phyloP scores from a whole-genome alignment of 2,888 invertebrate genomes.

The Chrysina gloriosa region DNA sequence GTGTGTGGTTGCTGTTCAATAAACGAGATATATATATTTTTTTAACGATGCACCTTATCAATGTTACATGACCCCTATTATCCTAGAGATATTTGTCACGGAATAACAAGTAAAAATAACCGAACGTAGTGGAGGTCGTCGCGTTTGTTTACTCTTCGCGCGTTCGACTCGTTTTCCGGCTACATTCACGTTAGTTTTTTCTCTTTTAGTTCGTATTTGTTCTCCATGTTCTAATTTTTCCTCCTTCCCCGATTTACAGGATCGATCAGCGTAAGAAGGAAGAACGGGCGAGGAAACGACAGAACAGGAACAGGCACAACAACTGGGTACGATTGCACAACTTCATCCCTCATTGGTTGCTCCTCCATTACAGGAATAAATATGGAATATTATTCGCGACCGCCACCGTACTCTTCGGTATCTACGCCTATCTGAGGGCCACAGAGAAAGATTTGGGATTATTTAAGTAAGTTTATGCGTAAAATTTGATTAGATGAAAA shows the following conservation, averaged over 20 bases:
- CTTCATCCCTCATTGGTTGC: slow-evolving; percentile 62
- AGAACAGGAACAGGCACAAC: slow-evolving; percentile 58
- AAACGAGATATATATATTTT: too few species aligned
- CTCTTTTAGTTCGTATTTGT: neutral
- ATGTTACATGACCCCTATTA: slow-evolving; percentile 20
- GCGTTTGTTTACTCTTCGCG: neutral
- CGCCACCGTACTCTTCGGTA: slow-evolving; percentile 70
- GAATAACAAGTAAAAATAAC: neutral
- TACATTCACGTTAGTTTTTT: neutral
- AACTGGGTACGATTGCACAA: slow-evolving; percentile 60
- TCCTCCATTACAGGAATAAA: slow-evolving; percentile 62
- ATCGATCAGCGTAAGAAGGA: slow-evolving; percentile 71
- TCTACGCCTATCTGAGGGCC: slow-evolving; percentile 71
- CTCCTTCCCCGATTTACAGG: slow-evolving; percentile 59
- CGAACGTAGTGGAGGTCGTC: neutral
- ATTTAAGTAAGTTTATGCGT: slow-evolving; percentile 55
- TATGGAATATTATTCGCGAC: slow-evolving; percentile 68
- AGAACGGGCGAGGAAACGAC: slow-evolving; percentile 67
- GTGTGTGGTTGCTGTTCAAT: too few species aligned
- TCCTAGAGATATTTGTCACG: neutral
- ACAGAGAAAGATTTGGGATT: slow-evolving; percentile 56
- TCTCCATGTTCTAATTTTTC: neutral
- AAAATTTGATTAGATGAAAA: neutral
- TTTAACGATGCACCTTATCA: slow-evolving; percentile 26
- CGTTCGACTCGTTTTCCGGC: slow-evolving; percentile 11